Conservation (phyloP, 2,888 invertebrate genomes). For the Sicus ferrugineus region DNA sequence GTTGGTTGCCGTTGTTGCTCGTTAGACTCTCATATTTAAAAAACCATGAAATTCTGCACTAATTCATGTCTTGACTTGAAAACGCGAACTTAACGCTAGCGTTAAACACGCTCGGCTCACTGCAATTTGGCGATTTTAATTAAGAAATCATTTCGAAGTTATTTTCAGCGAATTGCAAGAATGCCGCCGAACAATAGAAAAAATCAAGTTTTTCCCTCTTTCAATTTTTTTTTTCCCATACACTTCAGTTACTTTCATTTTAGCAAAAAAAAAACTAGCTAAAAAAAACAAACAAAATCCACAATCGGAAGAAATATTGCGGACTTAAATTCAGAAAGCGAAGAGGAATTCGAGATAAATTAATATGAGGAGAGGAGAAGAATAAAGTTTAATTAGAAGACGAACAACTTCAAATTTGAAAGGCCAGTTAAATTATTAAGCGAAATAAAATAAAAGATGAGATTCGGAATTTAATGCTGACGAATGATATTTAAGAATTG, state of each 20-base stretch:
- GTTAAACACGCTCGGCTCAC: slow-evolving; percentile 23
- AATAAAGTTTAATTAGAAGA: too few relatives aligned
- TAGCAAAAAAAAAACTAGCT: too few relatives aligned
- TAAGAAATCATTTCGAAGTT: slow-evolving; percentile 21
- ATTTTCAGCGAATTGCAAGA: background rate
- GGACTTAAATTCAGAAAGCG: too few relatives aligned
- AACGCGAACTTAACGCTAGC: slow-evolving; percentile 16
- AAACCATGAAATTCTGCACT: slow-evolving; percentile 24
- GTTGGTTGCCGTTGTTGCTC: background rate
- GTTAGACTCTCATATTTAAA: slow-evolving; percentile 5
- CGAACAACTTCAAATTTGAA: too few relatives aligned
- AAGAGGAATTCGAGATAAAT: too few relatives aligned
- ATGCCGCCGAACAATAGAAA: background rate
- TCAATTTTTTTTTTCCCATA: background rate
- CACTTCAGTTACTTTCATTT: too few relatives aligned
- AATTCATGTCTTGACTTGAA: slow-evolving; percentile 8
- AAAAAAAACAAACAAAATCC: too few relatives aligned
- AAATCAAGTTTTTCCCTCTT: background rate
- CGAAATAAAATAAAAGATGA: background rate
- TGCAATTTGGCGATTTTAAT: slow-evolving; percentile 12
- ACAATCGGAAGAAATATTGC: too few relatives aligned
- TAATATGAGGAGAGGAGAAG: too few relatives aligned
- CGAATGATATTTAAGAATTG: too few relatives aligned
- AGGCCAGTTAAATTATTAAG: too few relatives aligned
- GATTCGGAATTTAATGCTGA: background rate